These are phyloP conservation scores for Sinocyclocheilus maitianheensis DNA, from an alignment of 2,113 vertebrate species.

Conservation along the genomic window DNA sequence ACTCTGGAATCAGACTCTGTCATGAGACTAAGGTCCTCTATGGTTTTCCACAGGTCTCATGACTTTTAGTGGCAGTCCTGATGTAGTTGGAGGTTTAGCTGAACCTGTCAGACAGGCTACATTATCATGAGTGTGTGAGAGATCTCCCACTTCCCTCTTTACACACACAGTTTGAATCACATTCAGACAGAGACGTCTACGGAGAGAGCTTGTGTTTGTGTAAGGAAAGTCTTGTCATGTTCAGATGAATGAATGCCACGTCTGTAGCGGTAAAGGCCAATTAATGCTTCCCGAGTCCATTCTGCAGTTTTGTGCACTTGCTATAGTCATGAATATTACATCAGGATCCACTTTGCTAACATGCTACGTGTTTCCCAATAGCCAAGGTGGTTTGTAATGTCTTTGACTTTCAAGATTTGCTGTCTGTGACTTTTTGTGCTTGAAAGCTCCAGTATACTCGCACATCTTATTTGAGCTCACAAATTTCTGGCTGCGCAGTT, in stretches of 20 bases:
- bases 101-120: constrained; percentile 43
- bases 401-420: not conserved
- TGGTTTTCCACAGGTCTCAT: not conserved
- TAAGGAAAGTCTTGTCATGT: not conserved
- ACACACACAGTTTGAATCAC: constrained; percentile 15
- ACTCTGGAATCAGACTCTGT: not conserved
- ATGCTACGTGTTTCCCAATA: not conserved
- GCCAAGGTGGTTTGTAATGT: not conserved
- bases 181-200: not conserved
- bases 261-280: not conserved
- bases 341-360: not conserved
- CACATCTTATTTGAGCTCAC: not conserved
- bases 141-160: constrained; percentile 40
- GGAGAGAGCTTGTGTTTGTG: not conserved
- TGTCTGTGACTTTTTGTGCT: constrained; percentile 8
- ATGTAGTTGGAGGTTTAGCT: not conserved
- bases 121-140: constrained; percentile 31
- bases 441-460: not conserved
- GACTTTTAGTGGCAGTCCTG: not conserved
- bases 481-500: not conserved
- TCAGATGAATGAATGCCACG: not conserved
- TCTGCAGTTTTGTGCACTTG: not conserved
- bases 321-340: constrained; percentile 14
- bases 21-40: not conserved
- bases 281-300: not conserved